Evolutionary conservation across 2,888 invertebrate species (phyloP).

Genomic region (Machimus rusticus): DNA sequence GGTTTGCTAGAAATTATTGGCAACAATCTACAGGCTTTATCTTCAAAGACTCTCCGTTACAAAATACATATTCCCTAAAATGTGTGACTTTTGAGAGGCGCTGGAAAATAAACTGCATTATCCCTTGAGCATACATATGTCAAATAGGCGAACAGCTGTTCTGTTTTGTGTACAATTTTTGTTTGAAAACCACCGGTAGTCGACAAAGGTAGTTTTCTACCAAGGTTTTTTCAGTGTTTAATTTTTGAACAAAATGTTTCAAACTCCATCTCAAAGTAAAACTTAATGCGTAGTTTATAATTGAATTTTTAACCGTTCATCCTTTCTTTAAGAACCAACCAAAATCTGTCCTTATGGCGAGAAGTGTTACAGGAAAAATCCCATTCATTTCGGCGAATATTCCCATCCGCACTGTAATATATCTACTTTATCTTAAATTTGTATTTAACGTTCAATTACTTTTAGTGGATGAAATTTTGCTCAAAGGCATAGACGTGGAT

Average conservation of each 20-base stretch:
- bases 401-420: conserved; percentile 80
- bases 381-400: conserved; percentile 82
- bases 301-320: neutral
- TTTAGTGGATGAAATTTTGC: conserved; percentile 73
- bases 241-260: neutral
- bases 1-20: too few species aligned
- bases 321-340: neutral
- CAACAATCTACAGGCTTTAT: too few species aligned
- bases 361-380: conserved; percentile 84
- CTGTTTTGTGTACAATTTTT: neutral
- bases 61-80: neutral
- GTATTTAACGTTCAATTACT: conserved; percentile 45
- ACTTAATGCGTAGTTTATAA: neutral
- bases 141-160: neutral
- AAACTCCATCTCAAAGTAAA: neutral
- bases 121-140: neutral
- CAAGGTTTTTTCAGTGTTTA: neutral
- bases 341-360: conserved; percentile 74
- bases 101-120: neutral
- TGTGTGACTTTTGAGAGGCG: neutral
- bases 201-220: neutral
- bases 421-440: conserved; percentile 10
- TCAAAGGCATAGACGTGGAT: conserved; percentile 60
- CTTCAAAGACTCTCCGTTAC: too few species aligned
- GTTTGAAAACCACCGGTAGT: neutral